These are phyloP conservation scores for Ormyrus pomaceus DNA, from an alignment of 2,888 invertebrate genomes.

Conservation along the genomic window DNA sequence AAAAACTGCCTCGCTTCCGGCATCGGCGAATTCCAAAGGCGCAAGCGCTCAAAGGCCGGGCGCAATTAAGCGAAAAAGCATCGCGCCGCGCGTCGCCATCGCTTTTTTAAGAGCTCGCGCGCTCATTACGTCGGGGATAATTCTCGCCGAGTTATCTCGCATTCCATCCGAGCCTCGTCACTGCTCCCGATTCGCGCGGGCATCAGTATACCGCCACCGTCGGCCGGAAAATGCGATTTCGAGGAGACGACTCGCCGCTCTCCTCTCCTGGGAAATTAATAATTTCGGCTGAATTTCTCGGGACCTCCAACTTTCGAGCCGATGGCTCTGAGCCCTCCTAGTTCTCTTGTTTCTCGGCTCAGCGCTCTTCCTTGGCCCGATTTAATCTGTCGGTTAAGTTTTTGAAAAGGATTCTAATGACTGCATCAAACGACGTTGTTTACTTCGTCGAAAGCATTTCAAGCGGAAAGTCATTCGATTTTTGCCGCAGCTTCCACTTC, in stretches of 20 bases:
- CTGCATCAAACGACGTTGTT: not conserved
- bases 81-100: conserved; percentile 9
- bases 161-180: conserved; percentile 70
- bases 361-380: not conserved
- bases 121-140: conserved; percentile 36
- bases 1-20: too few species aligned
- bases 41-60: too few species aligned
- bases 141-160: conserved; percentile 60
- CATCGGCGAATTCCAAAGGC: too few species aligned
- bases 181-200: conserved; percentile 58
- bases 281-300: conserved; percentile 36
- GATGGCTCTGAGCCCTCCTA: too few species aligned
- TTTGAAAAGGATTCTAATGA: conserved; percentile 7
- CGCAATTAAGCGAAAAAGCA: conserved; percentile 3
- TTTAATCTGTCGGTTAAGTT: conserved; percentile 31
- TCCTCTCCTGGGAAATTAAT: conserved; percentile 37
- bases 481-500: too few species aligned
- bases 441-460: too few species aligned
- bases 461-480: too few species aligned
- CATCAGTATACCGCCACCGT: not conserved
- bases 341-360: too few species aligned
- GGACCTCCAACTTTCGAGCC: too few species aligned
- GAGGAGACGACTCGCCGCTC: not conserved
- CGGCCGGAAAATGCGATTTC: conserved; percentile 39
- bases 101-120: conserved; percentile 32